Percentiles rank a stretch among this genome's conserved stretches.
Conservation (phyloP, 2,113 vertebrate genomes). For the Phaethornis superciliosus region DNA sequence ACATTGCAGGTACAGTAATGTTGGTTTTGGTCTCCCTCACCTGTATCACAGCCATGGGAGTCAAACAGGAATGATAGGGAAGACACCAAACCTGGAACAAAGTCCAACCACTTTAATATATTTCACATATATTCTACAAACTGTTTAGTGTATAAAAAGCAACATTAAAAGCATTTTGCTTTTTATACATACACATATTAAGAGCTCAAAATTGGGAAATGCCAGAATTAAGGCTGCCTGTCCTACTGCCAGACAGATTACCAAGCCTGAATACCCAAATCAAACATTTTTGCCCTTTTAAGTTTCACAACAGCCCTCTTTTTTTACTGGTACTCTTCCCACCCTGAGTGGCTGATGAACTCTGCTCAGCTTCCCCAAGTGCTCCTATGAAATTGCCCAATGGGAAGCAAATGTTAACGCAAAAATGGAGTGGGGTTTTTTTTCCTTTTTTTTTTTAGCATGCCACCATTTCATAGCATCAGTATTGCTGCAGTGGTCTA, state of each 20-base stretch:
- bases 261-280: not conserved
- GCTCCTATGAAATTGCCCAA: not conserved
- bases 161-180: not conserved
- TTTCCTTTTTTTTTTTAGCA: not conserved
- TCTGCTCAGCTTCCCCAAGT: not conserved
- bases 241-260: not conserved
- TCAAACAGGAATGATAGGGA: not conserved
- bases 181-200: not conserved
- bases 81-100: not conserved
- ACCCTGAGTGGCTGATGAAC: fast-evolving
- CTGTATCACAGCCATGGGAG: not conserved
- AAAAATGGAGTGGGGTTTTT: not conserved
- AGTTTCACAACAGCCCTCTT: not conserved
- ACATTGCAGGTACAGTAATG: not conserved
- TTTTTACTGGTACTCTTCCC: fast-evolving
- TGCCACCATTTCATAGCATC: not conserved
- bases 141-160: not conserved
- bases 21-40: not conserved
- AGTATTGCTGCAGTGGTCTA: fast-evolving
- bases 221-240: not conserved
- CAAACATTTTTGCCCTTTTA: not conserved
- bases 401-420: fast-evolving
- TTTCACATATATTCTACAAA: not conserved
- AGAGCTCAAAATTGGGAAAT: not conserved
- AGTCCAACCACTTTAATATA: not conserved